These are phyloP conservation scores for Asarcornis scutulata DNA, from an alignment of 2,113 vertebrate genomes.

Conservation along the genomic window DNA sequence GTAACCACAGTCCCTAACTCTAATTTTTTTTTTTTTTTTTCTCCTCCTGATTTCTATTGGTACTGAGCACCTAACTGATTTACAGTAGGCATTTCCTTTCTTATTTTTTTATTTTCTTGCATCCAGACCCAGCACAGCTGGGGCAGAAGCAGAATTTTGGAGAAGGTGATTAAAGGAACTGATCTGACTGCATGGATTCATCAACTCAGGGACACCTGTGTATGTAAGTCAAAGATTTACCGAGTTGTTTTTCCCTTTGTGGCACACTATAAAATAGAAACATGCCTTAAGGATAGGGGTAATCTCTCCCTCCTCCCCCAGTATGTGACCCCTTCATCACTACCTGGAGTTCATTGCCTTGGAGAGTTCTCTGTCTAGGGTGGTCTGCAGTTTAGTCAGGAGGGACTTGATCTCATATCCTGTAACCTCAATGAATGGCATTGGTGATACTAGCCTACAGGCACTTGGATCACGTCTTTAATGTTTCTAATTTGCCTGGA, in stretches of 20 bases:
- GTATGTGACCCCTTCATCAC: neutral
- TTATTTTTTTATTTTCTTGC: neutral
- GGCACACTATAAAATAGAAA: neutral
- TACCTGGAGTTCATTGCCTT: slow-evolving; percentile 5
- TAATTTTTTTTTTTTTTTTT: neutral
- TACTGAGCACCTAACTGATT: neutral
- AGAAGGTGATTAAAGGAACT: neutral
- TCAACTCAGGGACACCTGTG: neutral
- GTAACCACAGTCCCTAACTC: neutral
- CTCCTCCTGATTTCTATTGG: neutral
- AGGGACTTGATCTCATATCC: slow-evolving; percentile 58
- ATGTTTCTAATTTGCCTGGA: slow-evolving; percentile 67
- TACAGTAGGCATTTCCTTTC: neutral
- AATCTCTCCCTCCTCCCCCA: neutral
- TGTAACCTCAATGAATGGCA: slow-evolving; percentile 1
- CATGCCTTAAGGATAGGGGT: neutral
- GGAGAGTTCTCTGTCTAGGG: neutral
- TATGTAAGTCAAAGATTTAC: neutral
- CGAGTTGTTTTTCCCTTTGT: neutral
- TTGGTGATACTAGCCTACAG: slow-evolving; percentile 45
- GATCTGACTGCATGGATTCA: neutral
- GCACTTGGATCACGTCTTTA: slow-evolving; percentile 51
- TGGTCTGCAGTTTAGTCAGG: slow-evolving; percentile 30
- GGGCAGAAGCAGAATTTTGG: neutral
- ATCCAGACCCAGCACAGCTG: neutral